These are phyloP conservation scores for Eremophila alpestris DNA, from an alignment of 2,797 vertebrate species.

Conservation along the genomic window DNA sequence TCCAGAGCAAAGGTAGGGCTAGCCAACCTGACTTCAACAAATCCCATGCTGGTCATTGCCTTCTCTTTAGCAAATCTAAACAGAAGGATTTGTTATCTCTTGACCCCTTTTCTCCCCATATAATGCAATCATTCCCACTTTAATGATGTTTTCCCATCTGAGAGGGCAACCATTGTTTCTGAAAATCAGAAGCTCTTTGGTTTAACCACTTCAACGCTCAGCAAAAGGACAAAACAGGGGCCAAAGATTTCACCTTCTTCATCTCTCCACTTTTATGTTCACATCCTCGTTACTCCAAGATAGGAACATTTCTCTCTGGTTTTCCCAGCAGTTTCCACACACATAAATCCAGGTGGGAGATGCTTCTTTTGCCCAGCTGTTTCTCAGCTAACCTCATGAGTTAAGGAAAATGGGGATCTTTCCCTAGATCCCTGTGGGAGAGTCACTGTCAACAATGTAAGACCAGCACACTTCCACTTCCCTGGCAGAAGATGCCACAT, in stretches of 20 bases:
- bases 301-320: neutral
- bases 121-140: neutral
- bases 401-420: neutral
- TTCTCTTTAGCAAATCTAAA: neutral
- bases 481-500: neutral
- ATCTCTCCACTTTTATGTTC: neutral
- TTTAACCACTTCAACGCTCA: neutral
- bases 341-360: neutral
- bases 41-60: neutral
- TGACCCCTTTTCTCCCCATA: neutral
- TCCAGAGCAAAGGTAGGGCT: neutral
- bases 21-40: neutral
- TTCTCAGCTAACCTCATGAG: neutral
- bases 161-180: neutral
- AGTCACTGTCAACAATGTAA: neutral
- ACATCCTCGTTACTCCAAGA: neutral
- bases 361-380: neutral
- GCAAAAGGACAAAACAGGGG: neutral
- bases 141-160: neutral
- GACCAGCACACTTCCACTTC: neutral
- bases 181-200: neutral
- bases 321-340: neutral
- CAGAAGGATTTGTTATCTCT: neutral
- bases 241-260: neutral
- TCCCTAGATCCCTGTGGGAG: fast-evolving